Percentiles rank a stretch among this genome's conserved stretches.
These are phyloP conservation scores for Melieria crassipennis DNA, from an alignment of 2,888 invertebrate species.

Conservation along the genomic window DNA sequence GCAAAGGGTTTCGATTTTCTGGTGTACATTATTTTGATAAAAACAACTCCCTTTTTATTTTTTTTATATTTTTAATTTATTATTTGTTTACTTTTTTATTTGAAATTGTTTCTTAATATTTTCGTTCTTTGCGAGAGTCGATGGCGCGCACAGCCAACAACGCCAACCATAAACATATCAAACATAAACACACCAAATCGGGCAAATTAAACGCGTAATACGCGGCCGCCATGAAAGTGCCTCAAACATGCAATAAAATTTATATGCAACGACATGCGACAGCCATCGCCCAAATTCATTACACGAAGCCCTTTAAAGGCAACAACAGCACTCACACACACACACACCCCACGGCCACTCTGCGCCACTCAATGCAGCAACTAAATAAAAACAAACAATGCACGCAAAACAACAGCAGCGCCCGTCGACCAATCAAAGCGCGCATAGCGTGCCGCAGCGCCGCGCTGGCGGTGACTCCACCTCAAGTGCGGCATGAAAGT, in stretches of 20 bases:
- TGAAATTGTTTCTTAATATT: too few species aligned
- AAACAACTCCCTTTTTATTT: too few species aligned
- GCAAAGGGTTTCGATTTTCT: too few species aligned
- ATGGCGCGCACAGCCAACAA: too few species aligned
- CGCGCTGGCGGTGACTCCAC: conserved; percentile 49
- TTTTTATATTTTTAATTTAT: too few species aligned
- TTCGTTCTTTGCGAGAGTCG: too few species aligned
- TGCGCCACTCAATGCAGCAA: conserved; percentile 14
- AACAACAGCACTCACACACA: conserved; percentile 1
- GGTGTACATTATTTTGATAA: too few species aligned
- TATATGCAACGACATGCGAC: conserved; percentile 46
- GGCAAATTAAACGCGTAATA: conserved; percentile 26
- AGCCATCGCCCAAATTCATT: conserved; percentile 28
- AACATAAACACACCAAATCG: conserved; percentile 4
- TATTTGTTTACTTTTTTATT: too few species aligned
- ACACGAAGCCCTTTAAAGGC: conserved; percentile 46
- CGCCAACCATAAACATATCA: too few species aligned
- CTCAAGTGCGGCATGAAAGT: conserved; percentile 37
- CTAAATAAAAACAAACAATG: conserved; percentile 3
- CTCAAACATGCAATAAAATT: conserved; percentile 58
- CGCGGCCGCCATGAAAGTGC: conserved; percentile 46
- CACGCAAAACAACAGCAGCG: background rate
- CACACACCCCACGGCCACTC: conserved; percentile 3
- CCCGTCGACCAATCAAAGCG: conserved; percentile 46
- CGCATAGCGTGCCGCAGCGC: conserved; percentile 34